Evolutionary conservation across 2,888 invertebrate genomes (phyloP), one percentile per base, ranked within the genome.

Genomic region (Hypolimnas misippus): DNA sequence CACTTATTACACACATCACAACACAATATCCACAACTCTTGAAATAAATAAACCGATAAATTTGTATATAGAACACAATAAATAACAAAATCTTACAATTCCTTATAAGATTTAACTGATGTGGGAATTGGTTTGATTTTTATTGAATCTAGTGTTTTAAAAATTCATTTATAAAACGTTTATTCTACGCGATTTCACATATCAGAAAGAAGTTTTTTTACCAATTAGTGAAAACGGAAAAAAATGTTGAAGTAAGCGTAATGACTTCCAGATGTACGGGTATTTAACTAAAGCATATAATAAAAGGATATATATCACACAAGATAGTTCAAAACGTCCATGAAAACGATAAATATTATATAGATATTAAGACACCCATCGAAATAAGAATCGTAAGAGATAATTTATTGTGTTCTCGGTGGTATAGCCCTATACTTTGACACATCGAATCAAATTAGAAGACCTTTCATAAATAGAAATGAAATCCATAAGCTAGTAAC

Each of bases 1-100:
- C 79, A 83, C 79, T 82, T 80, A 74, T 68, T 74, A 78, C 77
- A 82, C 78, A 82, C 89, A 90, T 90, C 87, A 90, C 90, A 88
- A 86, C 74, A 73, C 72, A 51, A 66, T 42, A 60, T 65, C 61
- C 54, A 66, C 63, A 63, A 50, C 14, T 55, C 53, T 55, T 50
- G 59, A 63, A 52, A 66, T 49, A 60, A 65, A 66, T 59, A 53
- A 68, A 66, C 61, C 62, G 63, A 61, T 68, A 73, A 76, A 70
- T 76, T 73, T 71, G 62, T 71, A 78, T 67, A 68, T 73, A 74
- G 76, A 76, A 68, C 53, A 55, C 52, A 58, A 44, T 31, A 42
- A 65, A 63, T 63, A 53, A 57, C 10, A 12, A 1, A 21, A 21
- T 12, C n/a, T 12, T 21, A 46, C 8, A 42, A 17, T 12, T 21